Evolutionary conservation across 1,140 invertebrate species (phyloP), one percentile per base, ranked within the genome.

Genomic region (Pseudomyrmex flavicornis): DNA sequence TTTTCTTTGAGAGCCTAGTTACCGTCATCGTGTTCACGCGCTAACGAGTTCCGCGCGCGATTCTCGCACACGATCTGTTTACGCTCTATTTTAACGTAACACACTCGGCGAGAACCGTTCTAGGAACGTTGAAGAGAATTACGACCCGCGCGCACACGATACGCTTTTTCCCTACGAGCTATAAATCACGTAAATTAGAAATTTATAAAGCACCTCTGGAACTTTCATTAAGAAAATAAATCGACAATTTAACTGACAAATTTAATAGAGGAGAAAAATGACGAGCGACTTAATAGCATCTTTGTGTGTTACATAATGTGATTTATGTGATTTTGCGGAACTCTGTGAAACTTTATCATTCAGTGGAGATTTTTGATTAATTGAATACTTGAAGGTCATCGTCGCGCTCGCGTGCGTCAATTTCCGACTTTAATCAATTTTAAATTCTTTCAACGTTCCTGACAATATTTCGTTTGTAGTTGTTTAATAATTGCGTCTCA

Each of bases 361-460:
- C 61, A 73, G 46, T 56, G 35, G 56, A 17, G 44, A 74, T 74
- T 74, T 74, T 44, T 74, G 72, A 35, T 48, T 74, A 74, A 74
- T 74, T 56, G 56, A 2, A 35, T 35, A 26, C 20, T 74, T 74
- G 44, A 22, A 62, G 62, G 35, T 35, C 35, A 35, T 35, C 5
- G 35, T 35, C 35, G 35, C 35, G 35, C 35, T 35, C 35, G 35
- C 35, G 35, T 35, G 35, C 35, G 35, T 35, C 35, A 35, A 35
- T 35, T 35, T 35, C 5, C 35, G 35, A 35, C 35, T 35, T 35
- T 35, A 35, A 35, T 35, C 35, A 35, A 35, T 35, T 35, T 35
- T 35, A 35, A 35, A 35, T 5, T 35, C 35, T 5, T 35, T 35
- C 35, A 35, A 35, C 35, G 35, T 7, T 35, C 35, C 35, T 1